These are phyloP conservation scores for Ormyrus pomaceus DNA, from an alignment of 2,888 invertebrate genomes.

Conservation along the genomic window DNA sequence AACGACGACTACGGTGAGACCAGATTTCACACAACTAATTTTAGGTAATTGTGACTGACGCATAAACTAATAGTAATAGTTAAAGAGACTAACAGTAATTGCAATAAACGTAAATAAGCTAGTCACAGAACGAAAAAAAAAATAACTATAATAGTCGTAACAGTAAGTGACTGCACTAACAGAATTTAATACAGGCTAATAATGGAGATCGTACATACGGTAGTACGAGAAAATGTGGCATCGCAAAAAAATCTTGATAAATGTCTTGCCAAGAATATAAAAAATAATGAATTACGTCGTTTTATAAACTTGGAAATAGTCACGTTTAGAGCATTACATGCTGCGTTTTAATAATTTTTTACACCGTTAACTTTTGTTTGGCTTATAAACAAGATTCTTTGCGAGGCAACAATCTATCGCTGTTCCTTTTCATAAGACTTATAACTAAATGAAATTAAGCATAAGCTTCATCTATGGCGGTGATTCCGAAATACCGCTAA, in stretches of 20 bases:
- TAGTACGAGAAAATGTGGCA: constrained; percentile 51
- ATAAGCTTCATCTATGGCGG: constrained; percentile 44
- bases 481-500: constrained; percentile 45
- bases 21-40: constrained; percentile 58
- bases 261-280: constrained; percentile 30
- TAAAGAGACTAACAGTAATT: constrained; percentile 53
- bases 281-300: constrained; percentile 34
- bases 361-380: constrained; percentile 13
- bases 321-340: constrained; percentile 5
- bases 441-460: constrained; percentile 48
- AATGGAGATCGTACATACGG: constrained; percentile 51
- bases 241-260: constrained; percentile 53
- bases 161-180: constrained; percentile 51
- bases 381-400: constrained; percentile 52
- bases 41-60: constrained; percentile 56
- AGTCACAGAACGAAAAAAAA: constrained; percentile 53
- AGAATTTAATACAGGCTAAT: constrained; percentile 52
- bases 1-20: constrained; percentile 58
- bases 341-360: constrained; percentile 17
- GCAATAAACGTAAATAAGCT: constrained; percentile 54
- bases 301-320: constrained; percentile 44
- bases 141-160: constrained; percentile 40
- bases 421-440: constrained; percentile 45
- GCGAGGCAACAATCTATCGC: constrained; percentile 54
- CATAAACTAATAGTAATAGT: constrained; percentile 55